A percentile compares a stretch with the other conserved stretches of the same genome.
These are phyloP conservation scores for Melanotaenia boesemani DNA, from an alignment of 2,797 vertebrate species.

Conservation along the genomic window DNA sequence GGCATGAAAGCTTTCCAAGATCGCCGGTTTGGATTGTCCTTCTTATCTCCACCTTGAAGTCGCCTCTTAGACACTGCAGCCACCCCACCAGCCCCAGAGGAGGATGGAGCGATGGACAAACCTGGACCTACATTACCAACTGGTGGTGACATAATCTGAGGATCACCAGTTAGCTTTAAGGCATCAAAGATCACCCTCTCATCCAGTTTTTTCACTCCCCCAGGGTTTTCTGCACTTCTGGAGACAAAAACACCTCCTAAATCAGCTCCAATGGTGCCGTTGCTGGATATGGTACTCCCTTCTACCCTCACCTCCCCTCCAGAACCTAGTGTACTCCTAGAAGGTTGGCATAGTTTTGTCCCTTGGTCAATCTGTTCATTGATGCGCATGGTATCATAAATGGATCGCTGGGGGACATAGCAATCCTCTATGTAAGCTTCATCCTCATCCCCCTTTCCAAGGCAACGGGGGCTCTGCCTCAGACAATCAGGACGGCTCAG, in stretches of 20 bases:
- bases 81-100: conserved; percentile 77
- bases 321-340: conserved; percentile 90
- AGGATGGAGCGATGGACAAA: conserved; percentile 75
- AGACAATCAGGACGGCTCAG: conserved; percentile 98
- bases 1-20: conserved; percentile 99
- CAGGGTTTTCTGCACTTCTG: conserved; percentile 77
- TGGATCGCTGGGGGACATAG: conserved; percentile 97
- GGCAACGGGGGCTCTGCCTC: conserved; percentile 94
- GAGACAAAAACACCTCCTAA: conserved; percentile 86
- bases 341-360: conserved; percentile 92
- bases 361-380: conserved; percentile 99
- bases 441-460: conserved; percentile 97
- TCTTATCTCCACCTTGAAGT: conserved; percentile 84
- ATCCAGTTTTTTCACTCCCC: conserved; percentile 88
- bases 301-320: conserved; percentile 87
- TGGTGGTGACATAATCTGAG: conserved; percentile 88
- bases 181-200: conserved; percentile 98
- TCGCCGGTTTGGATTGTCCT: conserved; percentile 94
- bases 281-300: conserved; percentile 93
- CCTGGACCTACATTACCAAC: conserved; percentile 73
- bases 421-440: conserved; percentile 99
- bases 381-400: conserved; percentile 99
- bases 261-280: conserved; percentile 91
- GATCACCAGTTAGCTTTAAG: conserved; percentile 93
- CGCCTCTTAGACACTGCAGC: conserved; percentile 84